A percentile compares a stretch with the other conserved stretches of the same genome.
These are phyloP conservation scores for Aporophyla nigra DNA, from an alignment of 2,888 invertebrate species.

Conservation along the genomic window DNA sequence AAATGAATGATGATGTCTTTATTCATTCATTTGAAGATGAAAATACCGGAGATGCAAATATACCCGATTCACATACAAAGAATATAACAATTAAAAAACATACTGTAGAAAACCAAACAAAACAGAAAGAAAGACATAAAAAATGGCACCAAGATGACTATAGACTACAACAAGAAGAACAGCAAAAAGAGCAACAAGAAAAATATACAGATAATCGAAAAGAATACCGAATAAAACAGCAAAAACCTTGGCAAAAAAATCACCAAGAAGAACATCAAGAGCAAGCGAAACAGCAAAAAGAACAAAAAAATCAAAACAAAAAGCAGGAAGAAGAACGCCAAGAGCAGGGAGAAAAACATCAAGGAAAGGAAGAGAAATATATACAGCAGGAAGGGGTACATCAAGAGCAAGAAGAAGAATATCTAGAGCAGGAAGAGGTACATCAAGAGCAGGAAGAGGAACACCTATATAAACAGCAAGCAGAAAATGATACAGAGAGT, in stretches of 20 bases:
- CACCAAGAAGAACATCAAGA: constrained; percentile 17
- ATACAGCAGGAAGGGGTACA: no score
- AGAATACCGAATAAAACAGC: constrained; percentile 23
- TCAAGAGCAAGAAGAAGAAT: no score
- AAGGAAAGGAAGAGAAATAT: no score
- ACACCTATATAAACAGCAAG: constrained; percentile 17
- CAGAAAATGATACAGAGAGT: constrained; percentile 16
- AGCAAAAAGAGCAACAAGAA: constrained; percentile 27
- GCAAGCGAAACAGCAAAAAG: constrained; percentile 10
- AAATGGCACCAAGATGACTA: constrained; percentile 21
- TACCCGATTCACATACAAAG: no score
- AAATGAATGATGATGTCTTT: no score
- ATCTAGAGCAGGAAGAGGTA: no score
- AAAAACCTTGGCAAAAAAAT: constrained; percentile 8
- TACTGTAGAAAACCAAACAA: constrained; percentile 15
- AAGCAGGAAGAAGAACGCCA: constrained; percentile 12
- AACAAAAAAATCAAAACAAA: constrained; percentile 9
- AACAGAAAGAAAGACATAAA: constrained; percentile 25
- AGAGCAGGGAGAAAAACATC: no score
- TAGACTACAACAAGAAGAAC: constrained; percentile 9
- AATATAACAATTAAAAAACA: constrained; percentile 22
- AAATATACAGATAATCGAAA: constrained; percentile 15
- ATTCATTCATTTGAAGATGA: no score
- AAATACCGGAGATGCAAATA: no score
- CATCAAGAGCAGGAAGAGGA: background rate